Evolutionary conservation across 2,113 vertebrate species (phyloP), one percentile per base, ranked within the genome.

Genomic region (Cinclus cinclus): DNA sequence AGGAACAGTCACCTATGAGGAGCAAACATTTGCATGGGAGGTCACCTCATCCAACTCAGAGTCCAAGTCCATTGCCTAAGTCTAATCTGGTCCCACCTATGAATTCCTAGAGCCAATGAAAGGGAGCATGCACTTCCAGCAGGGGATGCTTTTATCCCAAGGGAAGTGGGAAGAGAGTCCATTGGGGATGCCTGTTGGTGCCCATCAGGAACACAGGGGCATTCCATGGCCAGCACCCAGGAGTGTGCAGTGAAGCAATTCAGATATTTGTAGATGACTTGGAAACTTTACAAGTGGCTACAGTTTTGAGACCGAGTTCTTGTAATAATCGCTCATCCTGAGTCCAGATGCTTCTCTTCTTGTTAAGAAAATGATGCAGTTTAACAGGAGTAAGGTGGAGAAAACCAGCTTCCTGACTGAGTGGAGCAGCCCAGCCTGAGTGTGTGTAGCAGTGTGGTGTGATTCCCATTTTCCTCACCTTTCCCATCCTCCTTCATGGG

Each of bases 381-480:
- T 77, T 73, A 65, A 17, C 30, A 63, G 13, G 37, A 53, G 9
- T 39, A 30, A 58, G 50, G 49, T 13, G 20, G 59, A 87, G 64
- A 15, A 89, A 16, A 52, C 21, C 30, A 39, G 1, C 37, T 21
- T 9, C 25, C 23, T n/a, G 24, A 35, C 2, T 64, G 78, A 82
- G 33, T 0, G 1, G 22, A 83, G 17, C 4, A 83, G 22, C 42
- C 31, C 47, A 77, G 44, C 5, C n/a, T 10, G n/a, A 49, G 12
- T 3, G 5, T 1, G 3, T 2, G 1, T 44, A 63, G 16, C 27
- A 67, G 27, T 1, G 0, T 3, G 24, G 33, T 49, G 13, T 2
- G 3, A 39, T 31, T 35, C 15, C 10, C 3, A 2, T 63, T 77
- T 58, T 31, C 46, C 50, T 77, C 18, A 5, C 46, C 56, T 78